Evolutionary conservation across 1,140 invertebrate species (phyloP).

Genomic region (Cotesia typhae): DNA sequence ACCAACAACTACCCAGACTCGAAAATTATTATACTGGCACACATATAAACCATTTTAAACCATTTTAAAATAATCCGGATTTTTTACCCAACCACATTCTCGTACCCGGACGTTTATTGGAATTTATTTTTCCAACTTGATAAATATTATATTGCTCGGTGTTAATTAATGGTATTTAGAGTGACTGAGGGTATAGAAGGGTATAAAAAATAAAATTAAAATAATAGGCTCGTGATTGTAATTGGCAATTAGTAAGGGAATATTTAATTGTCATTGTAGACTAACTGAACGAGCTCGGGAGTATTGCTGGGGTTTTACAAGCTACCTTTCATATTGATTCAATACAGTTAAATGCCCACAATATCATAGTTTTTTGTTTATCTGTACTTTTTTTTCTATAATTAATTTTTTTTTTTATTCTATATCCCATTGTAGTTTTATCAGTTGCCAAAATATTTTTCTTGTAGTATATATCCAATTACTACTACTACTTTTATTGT

Average conservation of each 20-base stretch:
- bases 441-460: too few relatives aligned
- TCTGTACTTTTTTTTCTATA: too few relatives aligned
- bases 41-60: conserved; percentile 2
- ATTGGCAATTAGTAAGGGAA: conserved; percentile 65
- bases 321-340: too few relatives aligned
- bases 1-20: not conserved
- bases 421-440: too few relatives aligned
- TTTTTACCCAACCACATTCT: not conserved
- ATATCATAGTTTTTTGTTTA: too few relatives aligned
- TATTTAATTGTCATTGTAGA: conserved; percentile 65
- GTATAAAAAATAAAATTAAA: too few relatives aligned
- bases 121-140: not conserved
- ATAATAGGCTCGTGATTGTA: conserved; percentile 42
- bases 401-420: too few relatives aligned
- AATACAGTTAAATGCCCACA: too few relatives aligned
- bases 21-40: conserved; percentile 19
- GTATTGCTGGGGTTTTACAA: not conserved
- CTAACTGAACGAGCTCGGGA: conserved; percentile 46
- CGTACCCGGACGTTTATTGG: conserved; percentile 8
- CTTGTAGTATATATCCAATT: too few relatives aligned
- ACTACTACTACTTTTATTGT: not conserved
- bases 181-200: not conserved
- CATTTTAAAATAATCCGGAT: not conserved
- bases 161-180: not conserved
- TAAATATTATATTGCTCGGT: not conserved